Percentiles rank a stretch among this genome's conserved stretches.
phyloP scores from a whole-genome alignment of 1,140 invertebrate species.

The Drosophila subobscura region DNA sequence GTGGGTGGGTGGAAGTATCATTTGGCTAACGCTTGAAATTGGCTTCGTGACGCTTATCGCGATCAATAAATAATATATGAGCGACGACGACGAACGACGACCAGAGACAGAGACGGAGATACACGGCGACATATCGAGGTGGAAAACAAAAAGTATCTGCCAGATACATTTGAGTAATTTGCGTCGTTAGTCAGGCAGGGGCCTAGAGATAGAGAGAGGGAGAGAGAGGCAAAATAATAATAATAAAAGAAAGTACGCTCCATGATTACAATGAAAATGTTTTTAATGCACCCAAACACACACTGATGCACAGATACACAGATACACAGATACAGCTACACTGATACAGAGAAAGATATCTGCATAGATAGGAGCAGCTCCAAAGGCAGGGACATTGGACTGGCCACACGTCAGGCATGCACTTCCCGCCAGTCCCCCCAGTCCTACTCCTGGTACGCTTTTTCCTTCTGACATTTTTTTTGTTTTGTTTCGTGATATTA shows the following conservation, averaged over 20 bases:
- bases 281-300: slow-evolving; percentile 61
- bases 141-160: slow-evolving; percentile 75
- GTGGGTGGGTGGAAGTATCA: slow-evolving; percentile 49
- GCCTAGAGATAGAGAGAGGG: background rate
- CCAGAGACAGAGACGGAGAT: slow-evolving; percentile 11
- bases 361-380: slow-evolving; percentile 69
- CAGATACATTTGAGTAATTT: slow-evolving; percentile 83
- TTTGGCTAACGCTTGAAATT: slow-evolving; percentile 76
- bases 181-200: slow-evolving; percentile 68
- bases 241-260: slow-evolving; percentile 82
- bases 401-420: slow-evolving; percentile 51
- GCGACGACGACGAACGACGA: slow-evolving; percentile 43
- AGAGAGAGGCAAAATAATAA: slow-evolving; percentile 77
- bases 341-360: slow-evolving; percentile 74
- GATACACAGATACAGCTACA: slow-evolving; percentile 17
- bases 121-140: slow-evolving; percentile 41
- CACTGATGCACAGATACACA: background rate
- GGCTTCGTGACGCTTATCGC: slow-evolving; percentile 81
- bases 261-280: slow-evolving; percentile 81
- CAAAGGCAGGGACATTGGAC: slow-evolving; percentile 45
- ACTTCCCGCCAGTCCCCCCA: slow-evolving; percentile 18
- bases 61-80: slow-evolving; percentile 82
- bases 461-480: slow-evolving; percentile 23
- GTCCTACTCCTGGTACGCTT: background rate
- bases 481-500: slow-evolving; percentile 57